Evolutionary conservation across 2,888 invertebrate species (phyloP).

Genomic region (Cistogaster globosa): DNA sequence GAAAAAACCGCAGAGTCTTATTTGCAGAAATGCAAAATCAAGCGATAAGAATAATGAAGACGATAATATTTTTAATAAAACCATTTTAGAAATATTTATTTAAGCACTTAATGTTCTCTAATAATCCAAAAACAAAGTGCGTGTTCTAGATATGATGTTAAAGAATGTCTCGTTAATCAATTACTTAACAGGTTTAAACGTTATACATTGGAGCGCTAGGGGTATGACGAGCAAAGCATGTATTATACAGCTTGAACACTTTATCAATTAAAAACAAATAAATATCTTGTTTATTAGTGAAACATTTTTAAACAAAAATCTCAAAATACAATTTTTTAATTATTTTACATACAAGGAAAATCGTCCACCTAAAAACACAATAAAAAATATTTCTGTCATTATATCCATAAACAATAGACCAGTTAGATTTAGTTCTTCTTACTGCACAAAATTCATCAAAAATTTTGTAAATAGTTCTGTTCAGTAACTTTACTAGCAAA

Average conservation of each 20-base stretch:
- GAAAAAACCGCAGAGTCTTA: too few relatives aligned
- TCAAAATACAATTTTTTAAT: slow-evolving; percentile 1
- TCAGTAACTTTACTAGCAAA: too few relatives aligned
- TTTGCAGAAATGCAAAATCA: too few relatives aligned
- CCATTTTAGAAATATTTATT: too few relatives aligned
- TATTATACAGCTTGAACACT: neutral
- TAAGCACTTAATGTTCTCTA: too few relatives aligned
- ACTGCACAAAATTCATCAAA: too few relatives aligned
- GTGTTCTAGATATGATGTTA: neutral
- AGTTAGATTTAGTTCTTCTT: too few relatives aligned
- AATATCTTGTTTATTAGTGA: slow-evolving; percentile 19
- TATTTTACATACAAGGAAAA: too few relatives aligned
- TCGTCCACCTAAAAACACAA: neutral
- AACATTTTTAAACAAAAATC: slow-evolving; percentile 18
- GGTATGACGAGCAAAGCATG: neutral
- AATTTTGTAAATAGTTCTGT: too few relatives aligned
- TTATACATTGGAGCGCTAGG: neutral
- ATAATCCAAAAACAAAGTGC: neutral
- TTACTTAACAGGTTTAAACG: neutral
- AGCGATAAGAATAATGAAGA: too few relatives aligned
- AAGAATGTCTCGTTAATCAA: too few relatives aligned
- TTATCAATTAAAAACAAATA: neutral
- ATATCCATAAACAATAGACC: neutral
- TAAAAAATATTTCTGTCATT: slow-evolving; percentile 8
- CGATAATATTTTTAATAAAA: too few relatives aligned